These are phyloP conservation scores for Brachyhypopomus gauderio DNA, from an alignment of 2,113 vertebrate genomes.

Conservation along the genomic window DNA sequence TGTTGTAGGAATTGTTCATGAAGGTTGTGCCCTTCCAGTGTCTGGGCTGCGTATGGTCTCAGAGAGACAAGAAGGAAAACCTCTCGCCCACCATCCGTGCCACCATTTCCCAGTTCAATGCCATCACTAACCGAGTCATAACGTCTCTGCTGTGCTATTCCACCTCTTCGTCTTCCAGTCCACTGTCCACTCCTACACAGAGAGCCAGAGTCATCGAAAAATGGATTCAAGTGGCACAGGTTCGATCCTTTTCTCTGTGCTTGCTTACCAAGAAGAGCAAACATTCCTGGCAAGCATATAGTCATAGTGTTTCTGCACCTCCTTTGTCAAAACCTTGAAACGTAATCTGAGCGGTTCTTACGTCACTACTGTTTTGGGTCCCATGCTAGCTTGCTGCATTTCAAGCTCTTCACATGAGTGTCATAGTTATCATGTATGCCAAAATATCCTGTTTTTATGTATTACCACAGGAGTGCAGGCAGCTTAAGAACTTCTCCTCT, in stretches of 20 bases:
- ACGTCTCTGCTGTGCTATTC: slow-evolving; percentile 76
- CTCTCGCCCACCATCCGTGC: slow-evolving; percentile 82
- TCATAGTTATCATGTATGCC: not conserved
- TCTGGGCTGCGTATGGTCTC: slow-evolving; percentile 88
- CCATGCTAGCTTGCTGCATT: not conserved
- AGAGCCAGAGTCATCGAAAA: slow-evolving; percentile 83
- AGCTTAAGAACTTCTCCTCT: slow-evolving; percentile 86
- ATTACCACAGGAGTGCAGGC: slow-evolving; percentile 75
- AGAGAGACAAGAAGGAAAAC: slow-evolving; percentile 83
- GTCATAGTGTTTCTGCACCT: not conserved
- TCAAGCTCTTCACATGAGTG: not conserved
- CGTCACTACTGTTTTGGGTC: not conserved
- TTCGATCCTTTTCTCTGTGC: slow-evolving; percentile 48
- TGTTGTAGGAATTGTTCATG: slow-evolving; percentile 79
- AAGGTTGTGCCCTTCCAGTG: slow-evolving; percentile 83
- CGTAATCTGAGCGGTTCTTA: not conserved
- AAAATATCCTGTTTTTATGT: not conserved
- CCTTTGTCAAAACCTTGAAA: not conserved
- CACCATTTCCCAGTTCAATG: slow-evolving; percentile 86
- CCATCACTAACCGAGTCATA: slow-evolving; percentile 81
- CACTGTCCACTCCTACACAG: slow-evolving; percentile 59
- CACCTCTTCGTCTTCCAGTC: slow-evolving; percentile 29
- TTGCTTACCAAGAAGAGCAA: not conserved
- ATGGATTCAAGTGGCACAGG: slow-evolving; percentile 87
- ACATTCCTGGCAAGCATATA: not conserved